Conservation (phyloP, 23 tunicate species). For the Styela plicata region DNA sequence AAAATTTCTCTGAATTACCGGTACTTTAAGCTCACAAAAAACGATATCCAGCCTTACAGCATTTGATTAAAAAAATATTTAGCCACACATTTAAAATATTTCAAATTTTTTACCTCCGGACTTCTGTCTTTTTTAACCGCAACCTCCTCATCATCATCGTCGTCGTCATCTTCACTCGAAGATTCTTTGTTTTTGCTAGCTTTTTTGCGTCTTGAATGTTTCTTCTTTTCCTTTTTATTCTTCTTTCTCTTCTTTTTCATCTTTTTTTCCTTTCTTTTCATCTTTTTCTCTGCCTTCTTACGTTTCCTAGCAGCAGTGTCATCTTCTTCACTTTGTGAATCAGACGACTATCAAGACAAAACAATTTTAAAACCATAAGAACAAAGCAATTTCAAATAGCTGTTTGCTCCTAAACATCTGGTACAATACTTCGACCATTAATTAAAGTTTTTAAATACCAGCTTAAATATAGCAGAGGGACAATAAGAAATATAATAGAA, state of each 20-base stretch:
- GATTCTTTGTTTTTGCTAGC: slow-evolving; percentile 13
- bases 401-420: no score
- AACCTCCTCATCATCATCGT: neutral
- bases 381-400: no score
- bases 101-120: neutral
- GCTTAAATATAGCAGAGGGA: no score
- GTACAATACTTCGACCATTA: no score
- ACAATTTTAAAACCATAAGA: no score
- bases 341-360: slow-evolving; percentile 14
- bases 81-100: no score
- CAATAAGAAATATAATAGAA: no score
- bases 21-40: no score
- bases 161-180: slow-evolving; percentile 19
- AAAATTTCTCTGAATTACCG: no score
- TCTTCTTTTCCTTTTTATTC: slow-evolving; percentile 29
- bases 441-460: no score
- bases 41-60: no score
- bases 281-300: slow-evolving; percentile 21
- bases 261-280: neutral
- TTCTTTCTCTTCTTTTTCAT: slow-evolving; percentile 17
- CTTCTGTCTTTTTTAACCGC: neutral
- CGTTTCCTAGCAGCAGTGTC: slow-evolving; percentile 13
- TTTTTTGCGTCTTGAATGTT: slow-evolving; percentile 5
- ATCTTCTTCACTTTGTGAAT: neutral
- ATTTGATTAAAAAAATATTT: no score